Base-by-base conservation (phyloP, 2,797 vertebrate species). In the Melanotaenia nigrans region DNA sequence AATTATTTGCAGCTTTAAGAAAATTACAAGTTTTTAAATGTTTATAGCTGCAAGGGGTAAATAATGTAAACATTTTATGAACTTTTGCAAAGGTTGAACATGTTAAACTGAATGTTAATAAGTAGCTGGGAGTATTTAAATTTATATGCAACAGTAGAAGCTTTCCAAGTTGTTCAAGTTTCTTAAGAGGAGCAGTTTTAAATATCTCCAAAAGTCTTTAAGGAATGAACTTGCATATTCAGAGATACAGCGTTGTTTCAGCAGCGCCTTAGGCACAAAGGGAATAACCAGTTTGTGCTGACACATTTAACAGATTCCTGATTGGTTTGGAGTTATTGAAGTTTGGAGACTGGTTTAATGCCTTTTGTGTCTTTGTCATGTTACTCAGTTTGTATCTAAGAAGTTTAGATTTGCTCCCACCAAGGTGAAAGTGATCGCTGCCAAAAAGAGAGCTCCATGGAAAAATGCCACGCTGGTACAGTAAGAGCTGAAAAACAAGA, bases 1-100 rank as follows among this genome's bases (percentile, higher is more conserved):
- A 71, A 61, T n/a, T 49, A 81, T 81, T 70, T 54, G 42, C 61
- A 69, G 77, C 51, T 69, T 58, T 11, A 32, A 38, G 58, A 63
- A 74, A 81, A 42, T 32, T 8, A 32, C 42, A 49, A 56, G 66
- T 66, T 71, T 66, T 28, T 33, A 51, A 73, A 65, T 68, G 24
- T 40, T 55, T 75, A 12, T 40, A 56, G 51, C 53, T 38, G 3
- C 13, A n/a, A 59, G 16, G 30, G 36, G 53, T 47, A 61, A 65
- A 67, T 66, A 56, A 55, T 54, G 36, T 42, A 71, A 85, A 68
- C 64, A 68, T 67, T 11, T 35, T 53, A 56, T 61, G 32, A 76
- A 71, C 61, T 10, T 49, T 83, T 62, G 42, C 30, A 73, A 65
- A 72, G 54, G 65, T 73, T 47, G 5, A 25, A 56, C 3, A 0